Evolutionary conservation across 2,113 vertebrate genomes (phyloP).

Genomic region (Thamnophis sirtalis): DNA sequence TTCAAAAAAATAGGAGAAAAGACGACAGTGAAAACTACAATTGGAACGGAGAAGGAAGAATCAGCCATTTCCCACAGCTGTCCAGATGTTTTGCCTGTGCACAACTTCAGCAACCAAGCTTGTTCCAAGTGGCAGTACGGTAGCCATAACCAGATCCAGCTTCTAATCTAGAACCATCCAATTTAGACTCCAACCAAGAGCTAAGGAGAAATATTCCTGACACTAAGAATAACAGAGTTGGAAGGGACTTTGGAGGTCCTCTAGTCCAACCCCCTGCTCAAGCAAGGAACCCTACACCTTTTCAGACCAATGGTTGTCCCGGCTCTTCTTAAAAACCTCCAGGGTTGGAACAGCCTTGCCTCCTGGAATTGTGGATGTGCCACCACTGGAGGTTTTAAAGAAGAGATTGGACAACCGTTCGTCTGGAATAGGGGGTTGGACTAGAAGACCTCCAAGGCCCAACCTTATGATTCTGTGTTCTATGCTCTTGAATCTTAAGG

Average conservation of each 20-base stretch:
- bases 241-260: not conserved
- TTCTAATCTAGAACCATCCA: not conserved
- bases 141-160: rapidly evolving
- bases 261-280: not conserved
- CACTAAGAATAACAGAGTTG: not conserved
- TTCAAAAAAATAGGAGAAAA: not conserved
- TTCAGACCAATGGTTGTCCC: not conserved
- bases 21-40: conserved; percentile 1
- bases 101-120: not conserved
- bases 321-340: not conserved
- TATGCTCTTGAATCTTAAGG: not conserved
- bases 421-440: not conserved
- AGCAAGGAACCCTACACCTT: not conserved
- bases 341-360: not conserved
- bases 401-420: not conserved
- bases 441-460: not conserved
- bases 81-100: not conserved
- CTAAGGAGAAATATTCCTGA: not conserved
- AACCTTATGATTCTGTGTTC: not conserved
- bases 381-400: not conserved
- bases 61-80: rapidly evolving
- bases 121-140: not conserved
- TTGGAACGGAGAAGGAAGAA: not conserved
- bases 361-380: not conserved
- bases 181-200: not conserved